Percentiles rank a stretch among this genome's conserved stretches.
Conservation (phyloP, 30 jellyfish, hydroid and myxozoan species). For the Cassiopea xamachana region DNA sequence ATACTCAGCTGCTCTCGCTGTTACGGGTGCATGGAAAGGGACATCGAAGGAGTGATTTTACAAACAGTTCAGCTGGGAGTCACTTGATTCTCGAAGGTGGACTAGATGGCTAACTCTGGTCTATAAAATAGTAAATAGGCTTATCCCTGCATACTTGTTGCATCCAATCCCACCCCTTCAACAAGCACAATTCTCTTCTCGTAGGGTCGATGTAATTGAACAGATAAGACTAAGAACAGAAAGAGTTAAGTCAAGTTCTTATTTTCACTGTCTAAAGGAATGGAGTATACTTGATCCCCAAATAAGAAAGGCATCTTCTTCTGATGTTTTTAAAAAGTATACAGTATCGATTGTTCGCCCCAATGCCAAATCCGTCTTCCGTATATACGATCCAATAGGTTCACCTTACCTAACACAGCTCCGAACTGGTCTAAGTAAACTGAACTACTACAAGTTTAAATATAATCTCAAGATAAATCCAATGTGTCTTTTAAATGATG, state of each 20-base stretch:
- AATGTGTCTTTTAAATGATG: neutral
- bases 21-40: no score
- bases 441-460: conserved; percentile 7
- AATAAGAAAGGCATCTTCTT: conserved; percentile 28
- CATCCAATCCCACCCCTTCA: conserved; percentile 18
- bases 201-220: no score
- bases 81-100: neutral
- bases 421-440: conserved; percentile 11
- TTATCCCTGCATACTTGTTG: no score
- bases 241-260: conserved; percentile 19
- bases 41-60: no score
- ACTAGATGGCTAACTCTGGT: neutral
- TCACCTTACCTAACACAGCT: neutral
- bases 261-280: conserved; percentile 31
- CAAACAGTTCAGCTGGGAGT: neutral
- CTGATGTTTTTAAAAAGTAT: neutral
- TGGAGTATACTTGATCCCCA: neutral
- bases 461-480: conserved; percentile 16
- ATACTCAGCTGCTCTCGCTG: neutral
- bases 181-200: conserved; percentile 14
- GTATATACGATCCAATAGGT: neutral
- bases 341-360: conserved; percentile 1
- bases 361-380: neutral
- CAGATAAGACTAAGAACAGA: neutral
- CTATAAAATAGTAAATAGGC: no score